A percentile compares a stretch with the other conserved stretches of the same genome.
These are phyloP conservation scores for Amphipyra berbera DNA, from an alignment of 2,888 invertebrate genomes.

Conservation along the genomic window DNA sequence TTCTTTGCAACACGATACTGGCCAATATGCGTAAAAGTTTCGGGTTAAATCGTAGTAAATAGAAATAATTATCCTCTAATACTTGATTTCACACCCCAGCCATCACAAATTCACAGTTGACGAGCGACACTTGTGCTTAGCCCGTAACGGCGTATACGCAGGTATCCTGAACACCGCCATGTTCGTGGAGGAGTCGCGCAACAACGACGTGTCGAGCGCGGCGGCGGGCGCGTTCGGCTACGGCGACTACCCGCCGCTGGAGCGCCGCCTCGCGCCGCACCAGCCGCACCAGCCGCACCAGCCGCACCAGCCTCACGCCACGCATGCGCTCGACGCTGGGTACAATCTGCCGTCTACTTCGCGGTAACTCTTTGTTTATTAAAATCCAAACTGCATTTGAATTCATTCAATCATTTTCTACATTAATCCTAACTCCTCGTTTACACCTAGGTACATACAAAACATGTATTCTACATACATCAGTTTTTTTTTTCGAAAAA, in stretches of 20 bases:
- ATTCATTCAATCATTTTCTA: no score
- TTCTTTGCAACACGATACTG: no score
- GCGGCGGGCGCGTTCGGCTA: constrained; percentile 64
- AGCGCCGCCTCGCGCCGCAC: constrained; percentile 54
- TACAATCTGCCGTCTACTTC: constrained; percentile 84
- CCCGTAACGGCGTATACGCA: constrained; percentile 30
- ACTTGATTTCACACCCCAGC: no score
- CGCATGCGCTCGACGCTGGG: constrained; percentile 66
- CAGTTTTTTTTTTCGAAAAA: no score
- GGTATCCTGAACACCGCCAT: constrained; percentile 76
- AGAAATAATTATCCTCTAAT: no score
- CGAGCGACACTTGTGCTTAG: constrained; percentile 6
- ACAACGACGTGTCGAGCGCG: constrained; percentile 76
- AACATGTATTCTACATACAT: no score
- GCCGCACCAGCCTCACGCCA: constrained; percentile 39
- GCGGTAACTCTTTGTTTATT: constrained; percentile 64
- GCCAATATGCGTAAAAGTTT: no score
- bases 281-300: constrained; percentile 50
- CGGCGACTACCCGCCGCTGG: constrained; percentile 70
- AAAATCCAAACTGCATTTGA: no score
- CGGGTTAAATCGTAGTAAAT: no score
- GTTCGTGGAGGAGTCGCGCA: constrained; percentile 79
- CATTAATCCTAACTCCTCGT: no score
- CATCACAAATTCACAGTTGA: not conserved
- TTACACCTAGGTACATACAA: no score